phyloP scores from a whole-genome alignment of 2,113 vertebrate species.

The Aegithalos caudatus region DNA sequence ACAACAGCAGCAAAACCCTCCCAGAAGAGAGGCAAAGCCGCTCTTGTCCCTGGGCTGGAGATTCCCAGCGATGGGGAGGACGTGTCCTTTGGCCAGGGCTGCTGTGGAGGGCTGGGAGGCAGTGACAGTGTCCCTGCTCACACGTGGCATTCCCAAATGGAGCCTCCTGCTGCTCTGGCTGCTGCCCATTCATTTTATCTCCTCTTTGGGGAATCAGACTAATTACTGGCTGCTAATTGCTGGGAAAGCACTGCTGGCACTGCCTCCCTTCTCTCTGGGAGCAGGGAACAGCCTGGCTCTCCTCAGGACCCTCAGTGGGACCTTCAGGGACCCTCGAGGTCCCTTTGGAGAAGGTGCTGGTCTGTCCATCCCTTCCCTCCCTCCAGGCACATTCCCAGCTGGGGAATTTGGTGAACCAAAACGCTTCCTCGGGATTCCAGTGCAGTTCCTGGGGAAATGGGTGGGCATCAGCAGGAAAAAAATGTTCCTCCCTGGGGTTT shows the following conservation, averaged over 20 bases:
- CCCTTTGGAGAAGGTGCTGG: background rate
- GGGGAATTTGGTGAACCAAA: background rate
- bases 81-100: background rate
- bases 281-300: background rate
- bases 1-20: background rate
- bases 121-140: background rate
- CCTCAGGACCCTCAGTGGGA: background rate
- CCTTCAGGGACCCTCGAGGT: background rate
- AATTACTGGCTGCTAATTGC: conserved; percentile 13
- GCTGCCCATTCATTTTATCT: background rate
- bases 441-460: background rate
- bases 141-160: background rate
- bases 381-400: background rate
- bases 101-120: background rate
- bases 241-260: background rate
- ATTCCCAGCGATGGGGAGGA: background rate
- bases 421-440: background rate
- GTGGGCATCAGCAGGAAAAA: background rate
- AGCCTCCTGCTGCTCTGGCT: background rate
- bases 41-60: background rate
- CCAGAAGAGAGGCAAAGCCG: background rate
- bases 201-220: background rate
- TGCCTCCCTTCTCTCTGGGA: background rate
- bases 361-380: background rate
- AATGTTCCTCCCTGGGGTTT: background rate